phyloP scores from a whole-genome alignment of 2,113 vertebrate species.

The Theropithecus gelada region DNA sequence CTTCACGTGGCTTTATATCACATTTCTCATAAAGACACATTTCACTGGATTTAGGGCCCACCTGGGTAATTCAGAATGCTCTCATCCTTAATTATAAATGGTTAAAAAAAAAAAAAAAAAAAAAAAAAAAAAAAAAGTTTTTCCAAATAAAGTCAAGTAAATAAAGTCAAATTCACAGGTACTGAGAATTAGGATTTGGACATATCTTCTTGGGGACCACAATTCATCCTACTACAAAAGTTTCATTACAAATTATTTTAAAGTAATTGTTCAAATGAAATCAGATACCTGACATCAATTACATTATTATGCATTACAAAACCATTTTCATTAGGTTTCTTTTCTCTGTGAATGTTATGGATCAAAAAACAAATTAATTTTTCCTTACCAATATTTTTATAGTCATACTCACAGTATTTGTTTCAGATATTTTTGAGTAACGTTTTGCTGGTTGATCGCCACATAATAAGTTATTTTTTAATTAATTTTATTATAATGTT shows the following conservation, averaged over 20 bases:
- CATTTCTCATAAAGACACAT: neutral
- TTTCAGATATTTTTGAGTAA: neutral
- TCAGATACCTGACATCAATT: neutral
- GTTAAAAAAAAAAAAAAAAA: neutral
- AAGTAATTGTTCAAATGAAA: neutral
- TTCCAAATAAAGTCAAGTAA: neutral
- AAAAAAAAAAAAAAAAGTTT: neutral
- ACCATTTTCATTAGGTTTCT: neutral
- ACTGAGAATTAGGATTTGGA: neutral
- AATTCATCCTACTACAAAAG: neutral
- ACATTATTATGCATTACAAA: neutral
- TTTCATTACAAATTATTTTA: slow-evolving; percentile 23
- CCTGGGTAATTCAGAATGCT: neutral
- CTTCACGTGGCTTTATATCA: neutral
- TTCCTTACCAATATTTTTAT: neutral
- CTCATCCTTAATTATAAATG: neutral
- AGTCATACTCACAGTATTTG: neutral
- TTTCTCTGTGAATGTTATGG: neutral
- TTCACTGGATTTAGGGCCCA: neutral
- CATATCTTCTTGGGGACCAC: neutral
- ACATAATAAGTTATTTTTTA: neutral
- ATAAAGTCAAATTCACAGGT: neutral
- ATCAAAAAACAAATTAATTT: slow-evolving; percentile 28
- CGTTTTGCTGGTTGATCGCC: neutral
- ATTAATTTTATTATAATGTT: neutral